Conservation (phyloP, 2,888 invertebrate species). For the Dichetophora obliterata region DNA sequence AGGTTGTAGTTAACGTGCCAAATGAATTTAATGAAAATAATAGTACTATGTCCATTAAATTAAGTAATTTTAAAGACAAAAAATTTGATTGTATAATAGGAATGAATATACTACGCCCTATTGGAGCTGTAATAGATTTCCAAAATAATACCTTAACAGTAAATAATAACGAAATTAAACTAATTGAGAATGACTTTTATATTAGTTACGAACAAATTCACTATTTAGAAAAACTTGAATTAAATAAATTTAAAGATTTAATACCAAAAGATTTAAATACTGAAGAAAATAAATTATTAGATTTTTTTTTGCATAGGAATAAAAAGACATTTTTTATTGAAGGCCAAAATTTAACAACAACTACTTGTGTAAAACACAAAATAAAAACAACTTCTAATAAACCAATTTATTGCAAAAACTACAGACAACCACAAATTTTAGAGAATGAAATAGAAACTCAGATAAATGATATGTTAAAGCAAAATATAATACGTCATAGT, state of each 20-base stretch:
- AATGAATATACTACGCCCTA: too few relatives aligned
- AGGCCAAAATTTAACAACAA: neutral
- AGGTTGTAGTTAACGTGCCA: too few relatives aligned
- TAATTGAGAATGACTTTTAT: too few relatives aligned
- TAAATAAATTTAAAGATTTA: neutral
- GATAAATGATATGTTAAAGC: slow-evolving; percentile 32
- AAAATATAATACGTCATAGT: slow-evolving; percentile 34
- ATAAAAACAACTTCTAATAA: slow-evolving; percentile 17
- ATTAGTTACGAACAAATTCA: too few relatives aligned
- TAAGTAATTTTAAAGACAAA: too few relatives aligned
- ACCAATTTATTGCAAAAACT: slow-evolving; percentile 19
- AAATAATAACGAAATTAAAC: too few relatives aligned
- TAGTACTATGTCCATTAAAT: too few relatives aligned
- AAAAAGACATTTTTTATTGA: slow-evolving; percentile 19
- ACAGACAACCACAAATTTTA: slow-evolving; percentile 31
- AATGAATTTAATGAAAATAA: too few relatives aligned
- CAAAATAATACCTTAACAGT: too few relatives aligned
- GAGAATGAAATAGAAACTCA: slow-evolving; percentile 30
- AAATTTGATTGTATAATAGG: too few relatives aligned
- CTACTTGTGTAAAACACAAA: slow-evolving; percentile 9
- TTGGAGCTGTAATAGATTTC: too few relatives aligned
- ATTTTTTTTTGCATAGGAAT: neutral
- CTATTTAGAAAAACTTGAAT: too few relatives aligned
- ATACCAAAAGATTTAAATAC: neutral
- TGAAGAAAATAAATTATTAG: neutral